phyloP scores from a whole-genome alignment of 2,888 invertebrate species.

The Hirtodrosophila duncani region DNA sequence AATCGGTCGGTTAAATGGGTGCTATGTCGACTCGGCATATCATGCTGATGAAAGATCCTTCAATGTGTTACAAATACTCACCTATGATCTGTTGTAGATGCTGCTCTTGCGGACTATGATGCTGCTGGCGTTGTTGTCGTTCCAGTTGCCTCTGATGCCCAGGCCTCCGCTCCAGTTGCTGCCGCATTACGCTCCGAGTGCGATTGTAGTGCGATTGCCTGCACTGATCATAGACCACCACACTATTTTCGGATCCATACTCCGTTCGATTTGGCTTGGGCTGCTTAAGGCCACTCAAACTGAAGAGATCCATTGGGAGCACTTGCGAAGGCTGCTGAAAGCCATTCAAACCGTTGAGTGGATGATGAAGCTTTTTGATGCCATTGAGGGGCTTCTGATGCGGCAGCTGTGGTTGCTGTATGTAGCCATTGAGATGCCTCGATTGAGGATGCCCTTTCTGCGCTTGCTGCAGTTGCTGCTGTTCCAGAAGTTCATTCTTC shows the following conservation, averaged over 20 bases:
- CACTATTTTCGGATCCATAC: constrained; percentile 1
- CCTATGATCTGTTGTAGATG: constrained; percentile 10
- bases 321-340: neutral
- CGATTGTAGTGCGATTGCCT: no score
- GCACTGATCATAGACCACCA: no score
- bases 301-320: constrained; percentile 1
- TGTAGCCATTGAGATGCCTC: neutral
- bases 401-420: no score
- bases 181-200: no score
- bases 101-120: no score
- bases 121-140: constrained; percentile 17
- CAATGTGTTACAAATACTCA: no score
- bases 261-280: no score
- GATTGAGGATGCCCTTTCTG: neutral
- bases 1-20: no score
- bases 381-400: neutral
- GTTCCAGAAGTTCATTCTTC: constrained; percentile 7
- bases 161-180: constrained; percentile 7
- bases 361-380: neutral
- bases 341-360: neutral
- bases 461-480: neutral
- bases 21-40: no score
- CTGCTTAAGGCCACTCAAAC: neutral
- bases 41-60: no score
- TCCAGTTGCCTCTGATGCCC: constrained; percentile 3